Conservation (phyloP, 2,797 vertebrate species). For the Onychomys leucogaster region DNA sequence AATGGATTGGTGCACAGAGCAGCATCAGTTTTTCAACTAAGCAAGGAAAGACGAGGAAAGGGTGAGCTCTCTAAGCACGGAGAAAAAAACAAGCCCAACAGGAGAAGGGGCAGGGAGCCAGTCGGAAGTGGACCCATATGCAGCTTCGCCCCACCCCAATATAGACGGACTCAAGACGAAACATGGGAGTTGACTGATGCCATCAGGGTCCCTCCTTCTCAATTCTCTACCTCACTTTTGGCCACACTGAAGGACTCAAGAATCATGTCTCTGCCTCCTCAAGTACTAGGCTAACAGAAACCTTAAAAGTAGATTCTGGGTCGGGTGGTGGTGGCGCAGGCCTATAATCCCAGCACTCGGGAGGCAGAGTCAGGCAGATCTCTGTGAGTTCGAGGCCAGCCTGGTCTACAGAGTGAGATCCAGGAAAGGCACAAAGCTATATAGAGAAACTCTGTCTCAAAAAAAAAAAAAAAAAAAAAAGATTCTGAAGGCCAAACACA, state of each 20-base stretch:
- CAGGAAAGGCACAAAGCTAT: too few relatives aligned
- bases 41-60: background rate
- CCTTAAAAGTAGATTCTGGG: background rate
- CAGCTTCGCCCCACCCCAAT: background rate
- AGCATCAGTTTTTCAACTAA: background rate
- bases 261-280: background rate
- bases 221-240: background rate
- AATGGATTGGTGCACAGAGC: background rate
- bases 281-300: background rate
- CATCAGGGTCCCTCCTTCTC: background rate
- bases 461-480: too few relatives aligned
- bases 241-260: background rate
- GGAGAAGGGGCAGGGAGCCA: background rate
- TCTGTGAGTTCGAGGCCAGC: too few relatives aligned
- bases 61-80: constrained; percentile 2
- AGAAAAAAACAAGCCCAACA: background rate
- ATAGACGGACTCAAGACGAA: background rate
- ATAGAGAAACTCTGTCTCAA: too few relatives aligned
- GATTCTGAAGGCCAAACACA: background rate
- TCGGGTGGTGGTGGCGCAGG: too few relatives aligned
- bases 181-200: background rate
- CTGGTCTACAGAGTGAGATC: too few relatives aligned
- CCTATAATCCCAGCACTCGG: too few relatives aligned
- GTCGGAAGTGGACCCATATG: background rate
- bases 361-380: too few relatives aligned